phyloP scores from a whole-genome alignment of 2,113 vertebrate species.

The Picathartes gymnocephalus region DNA sequence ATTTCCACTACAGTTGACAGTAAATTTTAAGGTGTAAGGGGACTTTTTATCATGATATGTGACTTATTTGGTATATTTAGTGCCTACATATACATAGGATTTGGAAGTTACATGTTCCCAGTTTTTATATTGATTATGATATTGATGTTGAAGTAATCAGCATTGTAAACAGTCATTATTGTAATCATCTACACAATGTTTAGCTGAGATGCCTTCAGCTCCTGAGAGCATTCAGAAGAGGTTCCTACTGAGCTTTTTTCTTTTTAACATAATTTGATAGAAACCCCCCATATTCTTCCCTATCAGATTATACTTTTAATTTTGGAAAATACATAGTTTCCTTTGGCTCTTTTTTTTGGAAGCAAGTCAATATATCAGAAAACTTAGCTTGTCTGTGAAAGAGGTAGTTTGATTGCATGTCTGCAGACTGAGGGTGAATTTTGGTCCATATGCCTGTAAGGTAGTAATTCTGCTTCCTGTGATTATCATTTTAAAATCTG shows the following conservation, averaged over 20 bases:
- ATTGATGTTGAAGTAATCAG: neutral
- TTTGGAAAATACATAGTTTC: neutral
- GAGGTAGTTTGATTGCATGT: neutral
- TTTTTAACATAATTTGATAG: neutral
- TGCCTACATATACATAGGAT: neutral
- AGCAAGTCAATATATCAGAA: neutral
- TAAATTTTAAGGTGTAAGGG: neutral
- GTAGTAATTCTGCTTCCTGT: neutral
- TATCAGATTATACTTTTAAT: neutral
- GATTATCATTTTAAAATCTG: neutral
- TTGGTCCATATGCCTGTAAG: neutral
- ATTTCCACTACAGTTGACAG: neutral
- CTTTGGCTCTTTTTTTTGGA: neutral
- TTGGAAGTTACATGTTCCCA: neutral
- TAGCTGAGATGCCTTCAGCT: neutral
- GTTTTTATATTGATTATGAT: neutral
- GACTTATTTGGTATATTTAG: neutral
- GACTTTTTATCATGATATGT: neutral
- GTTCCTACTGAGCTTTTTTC: neutral
- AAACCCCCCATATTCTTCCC: accelerated
- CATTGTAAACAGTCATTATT: neutral
- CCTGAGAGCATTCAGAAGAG: neutral
- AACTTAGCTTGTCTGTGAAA: neutral
- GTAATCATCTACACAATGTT: neutral
- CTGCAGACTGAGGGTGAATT: neutral